Evolutionary conservation across 2,888 invertebrate genomes (phyloP).

Genomic region (Synergus umbraculus): DNA sequence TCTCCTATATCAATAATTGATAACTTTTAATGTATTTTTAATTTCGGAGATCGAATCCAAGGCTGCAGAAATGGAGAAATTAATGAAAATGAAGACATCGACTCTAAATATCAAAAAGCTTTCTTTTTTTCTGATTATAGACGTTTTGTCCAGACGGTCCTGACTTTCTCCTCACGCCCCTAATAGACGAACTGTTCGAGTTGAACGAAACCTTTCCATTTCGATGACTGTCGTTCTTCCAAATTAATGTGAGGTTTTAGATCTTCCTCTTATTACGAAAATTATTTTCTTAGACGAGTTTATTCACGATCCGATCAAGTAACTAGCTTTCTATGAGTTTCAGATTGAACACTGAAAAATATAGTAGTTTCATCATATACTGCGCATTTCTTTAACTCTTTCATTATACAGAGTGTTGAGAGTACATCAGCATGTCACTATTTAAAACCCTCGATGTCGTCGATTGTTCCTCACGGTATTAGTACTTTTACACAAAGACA

Average conservation of each 20-base stretch:
- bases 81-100: slow-evolving; percentile 6
- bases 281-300: not conserved
- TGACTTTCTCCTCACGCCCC: slow-evolving; percentile 29
- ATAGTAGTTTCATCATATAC: not conserved
- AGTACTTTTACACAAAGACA: slow-evolving; percentile 41
- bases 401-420: slow-evolving; percentile 6
- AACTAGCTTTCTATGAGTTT: not conserved
- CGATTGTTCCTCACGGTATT: slow-evolving; percentile 27
- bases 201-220: slow-evolving; percentile 38
- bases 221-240: slow-evolving; percentile 31
- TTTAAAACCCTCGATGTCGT: not conserved
- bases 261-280: slow-evolving; percentile 19
- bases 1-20: no score
- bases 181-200: slow-evolving; percentile 21
- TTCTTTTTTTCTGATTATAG: slow-evolving; percentile 33
- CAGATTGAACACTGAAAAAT: no score
- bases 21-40: not conserved
- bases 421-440: slow-evolving; percentile 28
- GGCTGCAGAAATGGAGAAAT: not conserved
- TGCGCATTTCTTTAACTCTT: slow-evolving; percentile 16
- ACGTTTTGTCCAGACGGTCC: slow-evolving; percentile 22
- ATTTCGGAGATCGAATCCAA: not conserved
- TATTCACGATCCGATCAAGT: not conserved
- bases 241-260: slow-evolving; percentile 7
- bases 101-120: slow-evolving; percentile 19